Percentiles rank a stretch among this genome's conserved stretches.
phyloP scores from a whole-genome alignment of 2,113 vertebrate genomes.

The Hassar affinis region DNA sequence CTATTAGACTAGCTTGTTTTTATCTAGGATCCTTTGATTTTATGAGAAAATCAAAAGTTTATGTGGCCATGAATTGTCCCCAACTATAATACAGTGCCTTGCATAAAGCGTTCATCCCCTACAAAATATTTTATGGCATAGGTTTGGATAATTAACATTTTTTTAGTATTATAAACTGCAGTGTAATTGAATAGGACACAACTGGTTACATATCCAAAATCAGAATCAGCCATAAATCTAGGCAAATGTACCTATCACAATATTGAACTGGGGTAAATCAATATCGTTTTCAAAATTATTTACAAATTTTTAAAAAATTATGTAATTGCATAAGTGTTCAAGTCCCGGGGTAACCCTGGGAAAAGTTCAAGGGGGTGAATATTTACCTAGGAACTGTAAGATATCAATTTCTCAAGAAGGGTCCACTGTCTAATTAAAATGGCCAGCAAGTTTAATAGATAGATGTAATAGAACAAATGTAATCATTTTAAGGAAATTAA shows the following conservation, averaged over 20 bases:
- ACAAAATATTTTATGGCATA: background rate
- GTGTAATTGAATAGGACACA: too few relatives aligned
- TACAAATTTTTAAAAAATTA: background rate
- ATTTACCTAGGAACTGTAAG: background rate
- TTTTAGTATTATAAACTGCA: too few relatives aligned
- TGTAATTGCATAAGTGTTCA: background rate
- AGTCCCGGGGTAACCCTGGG: background rate
- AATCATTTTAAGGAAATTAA: background rate
- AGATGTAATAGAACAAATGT: too few relatives aligned
- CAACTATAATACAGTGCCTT: background rate
- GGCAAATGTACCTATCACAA: background rate
- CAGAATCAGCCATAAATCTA: background rate
- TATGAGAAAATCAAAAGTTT: background rate
- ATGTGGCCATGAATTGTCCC: background rate
- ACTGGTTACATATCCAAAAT: too few relatives aligned
- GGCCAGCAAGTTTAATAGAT: constrained; percentile 20
- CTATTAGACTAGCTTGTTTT: background rate
- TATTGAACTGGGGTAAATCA: background rate
- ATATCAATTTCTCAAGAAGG: background rate
- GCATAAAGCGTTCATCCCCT: background rate
- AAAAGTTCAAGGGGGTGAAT: background rate
- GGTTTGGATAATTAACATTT: background rate
- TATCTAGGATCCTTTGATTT: background rate
- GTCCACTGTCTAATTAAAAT: constrained; percentile 28
- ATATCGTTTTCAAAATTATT: background rate